These are phyloP conservation scores for Apistogramma diplotaenia DNA, from an alignment of 2,113 vertebrate genomes.

Conservation along the genomic window DNA sequence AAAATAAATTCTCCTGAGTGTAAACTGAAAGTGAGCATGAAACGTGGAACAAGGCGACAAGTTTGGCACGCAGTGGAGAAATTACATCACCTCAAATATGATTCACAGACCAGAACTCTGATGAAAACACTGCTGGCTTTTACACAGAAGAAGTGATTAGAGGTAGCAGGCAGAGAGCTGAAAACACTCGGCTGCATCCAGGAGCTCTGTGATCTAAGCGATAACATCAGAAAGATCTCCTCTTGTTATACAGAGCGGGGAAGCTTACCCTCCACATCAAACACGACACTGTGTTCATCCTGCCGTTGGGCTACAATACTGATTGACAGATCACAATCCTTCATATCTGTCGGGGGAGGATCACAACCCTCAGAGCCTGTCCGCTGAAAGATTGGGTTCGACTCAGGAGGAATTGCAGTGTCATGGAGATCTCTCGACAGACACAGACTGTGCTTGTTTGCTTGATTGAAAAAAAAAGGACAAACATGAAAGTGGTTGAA, in stretches of 20 bases:
- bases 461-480: not conserved
- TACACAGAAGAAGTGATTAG: conserved; percentile 42
- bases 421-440: not conserved
- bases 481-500: conserved; percentile 6
- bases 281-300: conserved; percentile 9
- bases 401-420: conserved; percentile 13
- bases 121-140: conserved; percentile 1
- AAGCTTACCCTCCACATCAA: conserved; percentile 28
- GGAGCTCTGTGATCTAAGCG: conserved; percentile 54
- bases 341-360: conserved; percentile 7
- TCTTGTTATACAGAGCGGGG: conserved; percentile 39
- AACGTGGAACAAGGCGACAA: conserved; percentile 29
- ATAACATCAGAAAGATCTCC: conserved; percentile 48
- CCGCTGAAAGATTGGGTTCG: conserved; percentile 12
- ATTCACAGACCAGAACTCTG: conserved; percentile 3
- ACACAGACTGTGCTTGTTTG: not conserved
- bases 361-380: not conserved
- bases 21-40: conserved; percentile 37
- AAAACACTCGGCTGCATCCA: conserved; percentile 29
- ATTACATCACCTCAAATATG: conserved; percentile 20
- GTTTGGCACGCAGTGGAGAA: conserved; percentile 24
- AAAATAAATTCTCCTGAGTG: conserved; percentile 52
- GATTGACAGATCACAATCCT: conserved; percentile 43
- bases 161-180: conserved; percentile 24
- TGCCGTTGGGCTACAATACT: not conserved